Evolutionary conservation across 2,888 invertebrate species (phyloP).

Genomic region (Camponotus fellah): DNA sequence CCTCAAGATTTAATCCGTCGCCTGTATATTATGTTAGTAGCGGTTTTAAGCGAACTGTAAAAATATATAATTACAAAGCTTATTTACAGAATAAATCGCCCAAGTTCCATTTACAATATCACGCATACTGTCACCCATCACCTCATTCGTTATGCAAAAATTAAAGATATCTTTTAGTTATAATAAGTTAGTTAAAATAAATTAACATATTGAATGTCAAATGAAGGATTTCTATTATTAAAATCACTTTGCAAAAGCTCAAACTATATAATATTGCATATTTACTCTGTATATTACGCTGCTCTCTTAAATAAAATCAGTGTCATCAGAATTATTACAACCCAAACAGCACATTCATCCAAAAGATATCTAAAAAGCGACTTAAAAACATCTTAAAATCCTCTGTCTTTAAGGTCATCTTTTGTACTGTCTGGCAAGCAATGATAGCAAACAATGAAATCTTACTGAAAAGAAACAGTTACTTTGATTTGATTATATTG

Average conservation of each 20-base stretch:
- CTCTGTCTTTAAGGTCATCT: too few species aligned
- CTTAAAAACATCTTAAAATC: too few species aligned
- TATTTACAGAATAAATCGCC: conserved; percentile 22
- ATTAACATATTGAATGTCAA: not conserved
- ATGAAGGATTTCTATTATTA: not conserved
- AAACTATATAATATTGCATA: not conserved
- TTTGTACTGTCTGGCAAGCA: too few species aligned
- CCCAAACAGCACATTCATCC: too few species aligned
- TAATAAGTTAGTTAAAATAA: not conserved
- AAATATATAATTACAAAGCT: conserved; percentile 13
- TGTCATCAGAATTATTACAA: too few species aligned
- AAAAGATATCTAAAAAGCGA: too few species aligned
- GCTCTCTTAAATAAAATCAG: not conserved
- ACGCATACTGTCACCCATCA: not conserved
- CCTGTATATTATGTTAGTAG: conserved; percentile 30
- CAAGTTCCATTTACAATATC: not conserved
- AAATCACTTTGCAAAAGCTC: not conserved
- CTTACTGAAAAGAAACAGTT: not conserved
- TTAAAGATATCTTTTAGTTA: not conserved
- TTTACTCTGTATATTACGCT: not conserved
- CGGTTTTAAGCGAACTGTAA: conserved; percentile 61
- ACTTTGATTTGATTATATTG: not conserved
- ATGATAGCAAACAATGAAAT: not conserved
- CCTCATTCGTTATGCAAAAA: not conserved
- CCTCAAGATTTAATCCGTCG: not conserved